Percentiles rank a stretch among this genome's conserved stretches.
These are phyloP conservation scores for Halcyon chelicuti DNA, from an alignment of 2,797 vertebrate genomes.

Conservation along the genomic window DNA sequence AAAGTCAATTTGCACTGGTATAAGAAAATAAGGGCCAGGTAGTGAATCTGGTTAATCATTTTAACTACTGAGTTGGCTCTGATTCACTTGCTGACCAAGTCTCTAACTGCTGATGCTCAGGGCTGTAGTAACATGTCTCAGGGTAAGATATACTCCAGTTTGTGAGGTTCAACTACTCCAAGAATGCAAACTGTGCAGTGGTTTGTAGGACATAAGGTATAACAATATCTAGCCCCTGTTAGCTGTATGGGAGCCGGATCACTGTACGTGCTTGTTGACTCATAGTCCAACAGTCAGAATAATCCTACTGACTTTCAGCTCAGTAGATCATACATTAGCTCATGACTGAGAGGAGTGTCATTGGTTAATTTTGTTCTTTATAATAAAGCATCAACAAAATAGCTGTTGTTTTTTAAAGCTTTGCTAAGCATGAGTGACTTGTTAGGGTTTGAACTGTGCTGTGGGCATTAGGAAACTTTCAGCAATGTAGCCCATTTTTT, in stretches of 20 bases:
- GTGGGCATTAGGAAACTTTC: neutral
- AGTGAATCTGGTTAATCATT: neutral
- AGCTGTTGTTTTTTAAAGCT: neutral
- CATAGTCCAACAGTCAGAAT: neutral
- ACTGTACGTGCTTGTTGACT: neutral
- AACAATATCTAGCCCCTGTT: neutral
- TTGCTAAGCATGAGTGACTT: neutral
- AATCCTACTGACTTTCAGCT: neutral
- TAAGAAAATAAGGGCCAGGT: neutral
- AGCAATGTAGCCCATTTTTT: accelerated
- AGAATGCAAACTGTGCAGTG: neutral
- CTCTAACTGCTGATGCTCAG: neutral
- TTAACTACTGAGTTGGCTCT: neutral
- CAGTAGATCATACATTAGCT: neutral
- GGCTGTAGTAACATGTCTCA: neutral
- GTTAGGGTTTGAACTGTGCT: neutral
- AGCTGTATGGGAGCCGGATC: neutral
- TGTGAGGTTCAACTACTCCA: neutral
- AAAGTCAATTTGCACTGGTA: neutral
- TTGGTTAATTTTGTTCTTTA: neutral
- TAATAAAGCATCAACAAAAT: neutral
- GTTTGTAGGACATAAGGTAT: neutral
- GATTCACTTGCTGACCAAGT: neutral
- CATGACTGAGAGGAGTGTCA: neutral
- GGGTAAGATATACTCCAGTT: neutral